A percentile compares a stretch with the other conserved stretches of the same genome.
Conservation (phyloP, 1,140 invertebrate genomes). For the Leptestheria dahalacensis region DNA sequence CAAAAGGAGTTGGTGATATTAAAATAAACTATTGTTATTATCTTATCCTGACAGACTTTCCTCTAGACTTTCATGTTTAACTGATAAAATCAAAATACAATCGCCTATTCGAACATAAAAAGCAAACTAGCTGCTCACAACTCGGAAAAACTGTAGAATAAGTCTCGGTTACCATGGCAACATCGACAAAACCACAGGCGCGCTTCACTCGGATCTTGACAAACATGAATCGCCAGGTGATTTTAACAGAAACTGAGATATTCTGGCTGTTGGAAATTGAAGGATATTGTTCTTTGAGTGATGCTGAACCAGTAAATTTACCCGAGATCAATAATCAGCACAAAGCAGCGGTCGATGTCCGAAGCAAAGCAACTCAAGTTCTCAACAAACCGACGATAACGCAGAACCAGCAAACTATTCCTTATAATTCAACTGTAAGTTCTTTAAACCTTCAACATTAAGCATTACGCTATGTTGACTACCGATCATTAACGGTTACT, state of each 20-base stretch:
- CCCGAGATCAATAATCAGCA: neutral
- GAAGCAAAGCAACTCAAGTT: conserved; percentile 1
- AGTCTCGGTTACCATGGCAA: conserved; percentile 1
- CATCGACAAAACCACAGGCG: neutral
- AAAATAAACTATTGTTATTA: too few relatives aligned
- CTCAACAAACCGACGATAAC: neutral
- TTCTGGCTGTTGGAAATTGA: conserved; percentile 6
- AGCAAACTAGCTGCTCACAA: too few relatives aligned
- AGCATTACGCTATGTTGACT: too few relatives aligned
- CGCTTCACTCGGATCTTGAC: neutral
- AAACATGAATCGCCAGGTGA: neutral
- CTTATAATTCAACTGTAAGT: neutral
- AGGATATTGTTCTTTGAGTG: neutral
- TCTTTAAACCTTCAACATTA: neutral
- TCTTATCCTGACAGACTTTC: too few relatives aligned
- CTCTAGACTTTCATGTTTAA: too few relatives aligned
- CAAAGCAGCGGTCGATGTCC: neutral
- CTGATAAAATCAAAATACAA: too few relatives aligned
- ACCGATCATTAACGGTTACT: too few relatives aligned
- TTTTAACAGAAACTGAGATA: neutral
- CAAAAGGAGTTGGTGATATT: too few relatives aligned
- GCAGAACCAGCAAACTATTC: conserved; percentile 5
- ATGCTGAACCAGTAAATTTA: neutral
- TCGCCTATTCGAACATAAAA: too few relatives aligned
- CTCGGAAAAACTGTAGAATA: too few relatives aligned